These are phyloP conservation scores for Tryphoninae sp. DNA, from an alignment of 2,888 invertebrate species.

Conservation along the genomic window DNA sequence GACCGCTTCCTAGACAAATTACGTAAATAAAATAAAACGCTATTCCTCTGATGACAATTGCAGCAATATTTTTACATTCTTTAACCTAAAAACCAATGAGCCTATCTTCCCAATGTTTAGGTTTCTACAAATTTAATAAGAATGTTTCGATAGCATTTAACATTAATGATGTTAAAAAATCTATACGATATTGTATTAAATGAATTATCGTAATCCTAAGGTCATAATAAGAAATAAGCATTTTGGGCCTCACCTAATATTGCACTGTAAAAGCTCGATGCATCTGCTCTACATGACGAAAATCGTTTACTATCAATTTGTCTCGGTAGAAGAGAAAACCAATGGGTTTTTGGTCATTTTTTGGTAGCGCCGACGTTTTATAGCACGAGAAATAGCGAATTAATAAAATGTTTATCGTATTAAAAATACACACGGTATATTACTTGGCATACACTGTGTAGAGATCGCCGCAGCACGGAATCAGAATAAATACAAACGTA, in stretches of 20 bases:
- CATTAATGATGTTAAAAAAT: neutral
- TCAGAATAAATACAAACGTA: neutral
- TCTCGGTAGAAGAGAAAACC: neutral
- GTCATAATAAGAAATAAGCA: neutral
- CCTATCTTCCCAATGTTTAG: neutral
- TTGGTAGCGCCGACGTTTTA: neutral
- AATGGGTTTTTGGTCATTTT: neutral
- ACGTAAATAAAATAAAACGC: no score
- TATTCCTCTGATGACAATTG: no score
- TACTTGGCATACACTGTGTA: no score
- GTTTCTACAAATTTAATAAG: neutral
- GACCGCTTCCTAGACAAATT: no score
- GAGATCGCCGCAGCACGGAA: neutral
- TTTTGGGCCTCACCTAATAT: neutral
- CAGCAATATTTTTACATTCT: no score
- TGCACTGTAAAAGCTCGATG: neutral
- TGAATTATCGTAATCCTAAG: neutral
- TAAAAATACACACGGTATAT: neutral
- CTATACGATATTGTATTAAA: neutral
- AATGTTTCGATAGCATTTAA: neutral
- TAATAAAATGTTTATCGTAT: neutral
- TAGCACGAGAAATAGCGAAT: neutral
- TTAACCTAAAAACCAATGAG: neutral
- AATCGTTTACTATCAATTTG: neutral
- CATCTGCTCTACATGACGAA: constrained; percentile 3